Evolutionary conservation across 2,113 vertebrate species (phyloP).

Genomic region (Fukomys damarensis): DNA sequence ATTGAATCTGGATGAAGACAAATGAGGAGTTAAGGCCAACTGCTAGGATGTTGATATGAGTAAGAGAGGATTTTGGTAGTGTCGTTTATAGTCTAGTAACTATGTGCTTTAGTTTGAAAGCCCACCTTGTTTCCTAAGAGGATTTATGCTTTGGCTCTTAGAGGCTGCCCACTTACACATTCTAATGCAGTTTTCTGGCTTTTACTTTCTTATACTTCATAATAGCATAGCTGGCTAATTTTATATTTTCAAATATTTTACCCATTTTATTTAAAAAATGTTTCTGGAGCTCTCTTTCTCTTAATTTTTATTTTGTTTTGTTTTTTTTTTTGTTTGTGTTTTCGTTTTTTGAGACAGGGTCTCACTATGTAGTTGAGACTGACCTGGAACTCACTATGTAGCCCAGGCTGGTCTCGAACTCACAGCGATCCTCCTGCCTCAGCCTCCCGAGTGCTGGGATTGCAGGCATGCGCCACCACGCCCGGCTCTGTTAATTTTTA

Average conservation of each 20-base stretch:
- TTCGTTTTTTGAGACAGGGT: too few relatives aligned
- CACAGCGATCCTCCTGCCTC: too few relatives aligned
- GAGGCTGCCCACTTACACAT: neutral
- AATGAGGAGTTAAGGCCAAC: neutral
- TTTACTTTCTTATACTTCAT: neutral
- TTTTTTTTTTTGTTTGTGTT: too few relatives aligned
- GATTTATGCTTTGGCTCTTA: neutral
- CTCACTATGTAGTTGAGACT: too few relatives aligned
- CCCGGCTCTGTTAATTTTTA: too few relatives aligned
- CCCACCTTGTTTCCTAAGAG: neutral
- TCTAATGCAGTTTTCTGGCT: neutral
- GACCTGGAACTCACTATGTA: too few relatives aligned
- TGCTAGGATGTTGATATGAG: neutral
- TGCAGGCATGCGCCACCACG: too few relatives aligned
- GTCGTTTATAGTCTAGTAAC: neutral
- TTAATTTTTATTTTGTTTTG: too few relatives aligned
- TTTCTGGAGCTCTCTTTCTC: neutral
- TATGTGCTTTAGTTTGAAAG: neutral
- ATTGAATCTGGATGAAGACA: neutral
- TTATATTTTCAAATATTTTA: slow-evolving; percentile 19
- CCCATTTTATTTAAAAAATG: neutral
- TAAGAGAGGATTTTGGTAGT: neutral
- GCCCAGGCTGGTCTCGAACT: too few relatives aligned
- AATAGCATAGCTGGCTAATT: neutral
- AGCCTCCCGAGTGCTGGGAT: too few relatives aligned